phyloP scores from a whole-genome alignment of 2,113 vertebrate species.

The Aphyosemion australe region DNA sequence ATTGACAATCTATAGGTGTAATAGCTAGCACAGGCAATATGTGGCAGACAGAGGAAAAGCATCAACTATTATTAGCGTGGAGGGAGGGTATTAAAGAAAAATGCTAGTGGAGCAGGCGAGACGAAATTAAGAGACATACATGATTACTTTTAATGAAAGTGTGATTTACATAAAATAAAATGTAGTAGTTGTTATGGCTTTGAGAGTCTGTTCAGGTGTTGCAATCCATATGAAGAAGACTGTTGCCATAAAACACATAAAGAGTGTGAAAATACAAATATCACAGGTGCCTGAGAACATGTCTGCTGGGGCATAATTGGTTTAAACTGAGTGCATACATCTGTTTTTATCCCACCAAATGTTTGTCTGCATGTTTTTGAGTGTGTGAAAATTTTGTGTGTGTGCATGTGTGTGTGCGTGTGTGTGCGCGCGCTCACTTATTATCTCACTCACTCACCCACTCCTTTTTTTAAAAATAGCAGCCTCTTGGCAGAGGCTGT shows the following conservation, averaged over 20 bases:
- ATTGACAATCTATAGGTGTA: constrained; percentile 54
- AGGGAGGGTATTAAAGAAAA: not conserved
- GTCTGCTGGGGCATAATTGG: constrained; percentile 24
- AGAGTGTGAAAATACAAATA: not conserved
- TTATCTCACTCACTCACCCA: constrained; percentile 67
- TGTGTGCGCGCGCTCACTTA: constrained; percentile 60
- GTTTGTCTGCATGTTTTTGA: constrained; percentile 12
- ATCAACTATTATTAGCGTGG: not conserved
- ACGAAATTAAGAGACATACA: constrained; percentile 1
- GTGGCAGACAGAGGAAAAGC: not conserved
- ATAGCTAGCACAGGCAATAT: constrained; percentile 37
- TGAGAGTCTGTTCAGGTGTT: not conserved
- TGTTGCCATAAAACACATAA: not conserved
- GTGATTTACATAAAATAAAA: too few relatives aligned
- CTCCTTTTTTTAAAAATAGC: constrained; percentile 78
- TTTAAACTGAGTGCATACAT: constrained; percentile 15
- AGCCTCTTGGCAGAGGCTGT: constrained; percentile 75
- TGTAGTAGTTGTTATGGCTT: not conserved
- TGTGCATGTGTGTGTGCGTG: constrained; percentile 6
- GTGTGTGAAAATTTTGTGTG: constrained; percentile 12
- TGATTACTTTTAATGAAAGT: too few relatives aligned
- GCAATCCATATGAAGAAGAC: not conserved
- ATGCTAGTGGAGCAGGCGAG: not conserved
- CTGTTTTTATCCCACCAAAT: constrained; percentile 43
- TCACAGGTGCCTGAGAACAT: constrained; percentile 29